Percentiles rank a stretch among this genome's conserved stretches.
These are phyloP conservation scores for Gasteruption jaculator DNA, from an alignment of 2,888 invertebrate species.

Conservation along the genomic window DNA sequence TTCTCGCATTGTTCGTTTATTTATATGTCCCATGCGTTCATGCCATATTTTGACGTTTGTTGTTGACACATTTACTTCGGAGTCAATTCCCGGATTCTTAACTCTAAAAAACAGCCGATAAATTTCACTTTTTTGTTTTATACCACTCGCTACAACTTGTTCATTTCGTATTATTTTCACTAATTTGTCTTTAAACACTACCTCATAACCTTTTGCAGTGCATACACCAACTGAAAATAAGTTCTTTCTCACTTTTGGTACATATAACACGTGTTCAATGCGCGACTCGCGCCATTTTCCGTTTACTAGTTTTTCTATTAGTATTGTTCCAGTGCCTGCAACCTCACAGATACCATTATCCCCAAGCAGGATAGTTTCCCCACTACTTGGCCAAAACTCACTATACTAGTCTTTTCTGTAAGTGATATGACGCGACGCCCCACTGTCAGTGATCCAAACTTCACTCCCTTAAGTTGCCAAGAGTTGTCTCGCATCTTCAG, in stretches of 20 bases:
- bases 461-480: slow-evolving; percentile 18
- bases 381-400: slow-evolving; percentile 13
- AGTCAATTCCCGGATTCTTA: not conserved
- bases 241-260: slow-evolving; percentile 25
- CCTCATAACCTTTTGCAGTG: slow-evolving; percentile 16
- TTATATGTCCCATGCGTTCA: slow-evolving; percentile 24
- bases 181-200: slow-evolving; percentile 12
- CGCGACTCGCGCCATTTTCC: slow-evolving; percentile 17
- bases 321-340: slow-evolving; percentile 17
- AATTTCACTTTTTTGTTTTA: slow-evolving; percentile 21
- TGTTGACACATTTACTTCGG: slow-evolving; percentile 16
- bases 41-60: slow-evolving; percentile 22
- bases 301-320: slow-evolving; percentile 19
- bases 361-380: slow-evolving; percentile 16
- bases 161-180: slow-evolving; percentile 9
- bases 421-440: slow-evolving; percentile 27
- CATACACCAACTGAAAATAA: slow-evolving; percentile 27
- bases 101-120: slow-evolving; percentile 21
- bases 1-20: slow-evolving; percentile 11
- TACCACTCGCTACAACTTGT: slow-evolving; percentile 13
- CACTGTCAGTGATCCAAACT: slow-evolving; percentile 27
- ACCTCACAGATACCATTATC: slow-evolving; percentile 19
- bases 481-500: slow-evolving; percentile 4
- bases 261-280: slow-evolving; percentile 26
- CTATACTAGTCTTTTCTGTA: slow-evolving; percentile 24